Evolutionary conservation across 2,113 vertebrate species (phyloP), one percentile per base, ranked within the genome.

Genomic region (Anser cygnoides): DNA sequence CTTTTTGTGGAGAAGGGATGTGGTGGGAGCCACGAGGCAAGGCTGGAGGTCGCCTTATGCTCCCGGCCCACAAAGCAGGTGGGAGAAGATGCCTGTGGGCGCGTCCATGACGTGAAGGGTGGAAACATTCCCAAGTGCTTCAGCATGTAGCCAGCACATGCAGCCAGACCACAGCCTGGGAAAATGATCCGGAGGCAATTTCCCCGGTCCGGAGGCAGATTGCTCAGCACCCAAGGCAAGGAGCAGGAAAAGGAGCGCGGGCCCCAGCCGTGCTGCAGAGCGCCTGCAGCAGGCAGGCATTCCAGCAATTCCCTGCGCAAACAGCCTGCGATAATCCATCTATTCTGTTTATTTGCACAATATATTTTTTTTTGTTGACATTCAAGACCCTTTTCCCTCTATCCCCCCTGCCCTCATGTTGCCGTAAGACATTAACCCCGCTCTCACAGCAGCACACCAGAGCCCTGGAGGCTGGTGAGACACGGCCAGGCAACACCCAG

Each of bases 341-440:
- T 63, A 35, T 46, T 9, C 80, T 90, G 68, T 96, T 96, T 96
- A 68, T 96, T 97, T 96, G 84, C 67, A 65, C 77, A 84, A 87
- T 75, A 85, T 75, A 55, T 66, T 81, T 83, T 83, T 81, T 92
- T 93, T 86, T 93, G 93, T 95, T 95, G 95, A 92, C 75, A n/a
- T 78, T 89, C 6, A 1, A 96, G 88, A 95, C 93, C 67, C 43
- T 78, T 91, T 84, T 93, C 89, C 86, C 85, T 94, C 59, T 52
- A 7, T 65, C 59, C 22, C 71, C 57, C 33, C 29, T 81, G 50
- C 16, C 25, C 66, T 74, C 29, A 8, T 26, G 43, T 4, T 68
- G 58, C 76, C 75, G 43, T 52, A 13, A 89, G 92, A 62, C 0
- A 2, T 81, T 62, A 92, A 76, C 55, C 52, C 29, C 67, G 39